Evolutionary conservation across 2,888 invertebrate genomes (phyloP).

Genomic region (Coenonympha arcania): DNA sequence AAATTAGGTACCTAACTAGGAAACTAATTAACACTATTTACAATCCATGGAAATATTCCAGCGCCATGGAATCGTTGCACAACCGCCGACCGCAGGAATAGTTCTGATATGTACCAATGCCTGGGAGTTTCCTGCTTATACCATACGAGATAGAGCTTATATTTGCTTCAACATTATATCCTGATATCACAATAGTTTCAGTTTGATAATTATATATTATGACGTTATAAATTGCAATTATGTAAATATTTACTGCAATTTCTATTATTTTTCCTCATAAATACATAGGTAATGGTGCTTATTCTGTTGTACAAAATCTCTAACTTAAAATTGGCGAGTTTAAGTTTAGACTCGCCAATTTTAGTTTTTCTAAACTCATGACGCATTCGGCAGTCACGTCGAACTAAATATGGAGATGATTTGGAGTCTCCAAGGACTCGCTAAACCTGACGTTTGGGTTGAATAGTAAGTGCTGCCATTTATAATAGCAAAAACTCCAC

Average conservation of each 20-base stretch:
- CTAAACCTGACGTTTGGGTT: too few species aligned
- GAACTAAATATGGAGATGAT: too few species aligned
- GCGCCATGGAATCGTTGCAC: not conserved
- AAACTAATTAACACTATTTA: not conserved
- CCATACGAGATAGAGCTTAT: not conserved
- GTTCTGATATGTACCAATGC: not conserved
- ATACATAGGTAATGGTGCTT: too few species aligned
- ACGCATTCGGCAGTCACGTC: too few species aligned
- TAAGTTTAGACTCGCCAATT: too few species aligned
- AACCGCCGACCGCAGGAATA: slow-evolving; percentile 3
- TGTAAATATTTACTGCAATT: not conserved
- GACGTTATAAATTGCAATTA: not conserved
- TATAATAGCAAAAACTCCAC: too few species aligned
- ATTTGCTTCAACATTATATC: not conserved
- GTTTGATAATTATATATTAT: not conserved
- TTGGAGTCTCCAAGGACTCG: too few species aligned
- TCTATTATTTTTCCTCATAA: not conserved
- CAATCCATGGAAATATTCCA: slow-evolving; percentile 7
- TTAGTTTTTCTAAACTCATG: too few species aligned
- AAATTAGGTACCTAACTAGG: not conserved
- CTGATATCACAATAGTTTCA: not conserved
- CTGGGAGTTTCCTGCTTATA: not conserved
- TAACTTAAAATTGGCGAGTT: too few species aligned
- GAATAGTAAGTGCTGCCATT: too few species aligned
- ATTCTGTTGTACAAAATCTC: too few species aligned